Percentiles rank a stretch among this genome's conserved stretches.
Evolutionary conservation across 2,113 vertebrate species (phyloP).

Genomic region (Bubo bubo): DNA sequence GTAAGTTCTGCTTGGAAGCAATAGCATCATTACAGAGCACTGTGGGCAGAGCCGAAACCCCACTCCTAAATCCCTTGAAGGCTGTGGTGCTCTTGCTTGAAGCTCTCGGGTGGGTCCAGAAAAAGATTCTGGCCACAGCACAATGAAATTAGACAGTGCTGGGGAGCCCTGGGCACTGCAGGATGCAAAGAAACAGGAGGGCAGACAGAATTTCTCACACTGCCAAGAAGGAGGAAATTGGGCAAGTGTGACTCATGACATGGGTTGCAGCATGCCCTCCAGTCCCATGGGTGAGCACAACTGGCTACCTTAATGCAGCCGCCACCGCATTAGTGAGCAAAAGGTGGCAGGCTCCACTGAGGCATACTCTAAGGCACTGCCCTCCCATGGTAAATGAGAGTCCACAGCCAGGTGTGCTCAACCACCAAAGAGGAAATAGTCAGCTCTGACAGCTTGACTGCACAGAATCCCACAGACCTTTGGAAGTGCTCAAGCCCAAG

Average conservation of each 20-base stretch:
- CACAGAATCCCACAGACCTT: background rate
- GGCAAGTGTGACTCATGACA: background rate
- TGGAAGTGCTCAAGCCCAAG: background rate
- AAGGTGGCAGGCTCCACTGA: background rate
- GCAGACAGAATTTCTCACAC: background rate
- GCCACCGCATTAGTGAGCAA: background rate
- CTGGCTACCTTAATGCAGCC: background rate
- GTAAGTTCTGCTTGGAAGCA: background rate
- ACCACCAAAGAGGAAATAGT: background rate
- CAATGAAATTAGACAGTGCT: background rate
- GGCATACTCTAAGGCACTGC: background rate
- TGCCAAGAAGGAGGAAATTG: background rate
- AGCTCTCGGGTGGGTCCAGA: background rate
- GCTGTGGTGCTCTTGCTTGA: background rate
- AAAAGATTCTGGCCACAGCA: background rate
- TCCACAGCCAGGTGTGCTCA: background rate
- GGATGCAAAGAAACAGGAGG: background rate
- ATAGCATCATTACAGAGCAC: background rate
- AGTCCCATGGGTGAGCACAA: background rate
- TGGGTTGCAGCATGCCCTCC: background rate
- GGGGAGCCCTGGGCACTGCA: background rate
- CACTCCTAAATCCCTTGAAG: background rate
- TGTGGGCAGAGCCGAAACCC: background rate
- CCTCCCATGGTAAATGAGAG: background rate
- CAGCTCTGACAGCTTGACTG: background rate